Percentiles rank a stretch among this genome's conserved stretches.
Evolutionary conservation across 2,113 vertebrate species (phyloP).

Genomic region (Erinaceus europaeus): DNA sequence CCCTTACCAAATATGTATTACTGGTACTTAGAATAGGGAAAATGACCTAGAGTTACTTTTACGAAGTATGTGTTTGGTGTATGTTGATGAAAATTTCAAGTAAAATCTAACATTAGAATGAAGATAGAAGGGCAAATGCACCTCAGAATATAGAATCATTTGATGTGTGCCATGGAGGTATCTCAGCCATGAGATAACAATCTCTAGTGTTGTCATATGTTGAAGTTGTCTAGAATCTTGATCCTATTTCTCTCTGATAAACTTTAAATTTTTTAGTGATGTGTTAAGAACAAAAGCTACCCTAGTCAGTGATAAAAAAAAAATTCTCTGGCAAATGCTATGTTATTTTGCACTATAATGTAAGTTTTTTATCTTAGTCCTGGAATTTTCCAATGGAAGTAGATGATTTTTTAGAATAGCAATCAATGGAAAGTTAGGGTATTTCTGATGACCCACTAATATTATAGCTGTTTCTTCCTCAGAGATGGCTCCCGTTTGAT

Average conservation of each 20-base stretch:
- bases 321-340: neutral
- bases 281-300: neutral
- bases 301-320: neutral
- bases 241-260: too few relatives aligned
- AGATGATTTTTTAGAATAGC: constrained; percentile 40
- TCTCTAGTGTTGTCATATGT: too few relatives aligned
- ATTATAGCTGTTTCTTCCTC: constrained; percentile 29
- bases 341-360: neutral
- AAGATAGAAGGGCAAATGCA: constrained; percentile 29
- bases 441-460: constrained; percentile 65
- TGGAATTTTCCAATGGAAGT: constrained; percentile 58
- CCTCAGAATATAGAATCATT: neutral
- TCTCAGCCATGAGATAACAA: too few relatives aligned
- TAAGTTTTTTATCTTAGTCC: constrained; percentile 10
- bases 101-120: constrained; percentile 52
- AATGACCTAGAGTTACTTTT: neutral
- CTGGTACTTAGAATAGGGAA: neutral
- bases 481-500: constrained; percentile 13
- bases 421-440: constrained; percentile 45
- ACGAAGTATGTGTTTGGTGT: neutral
- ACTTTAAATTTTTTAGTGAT: neutral
- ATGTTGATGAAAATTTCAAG: constrained; percentile 1
- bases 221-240: too few relatives aligned
- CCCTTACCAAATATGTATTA: too few relatives aligned
- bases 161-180: neutral